These are phyloP conservation scores for Sceloporus undulatus DNA, from an alignment of 2,113 vertebrate species.

Conservation along the genomic window DNA sequence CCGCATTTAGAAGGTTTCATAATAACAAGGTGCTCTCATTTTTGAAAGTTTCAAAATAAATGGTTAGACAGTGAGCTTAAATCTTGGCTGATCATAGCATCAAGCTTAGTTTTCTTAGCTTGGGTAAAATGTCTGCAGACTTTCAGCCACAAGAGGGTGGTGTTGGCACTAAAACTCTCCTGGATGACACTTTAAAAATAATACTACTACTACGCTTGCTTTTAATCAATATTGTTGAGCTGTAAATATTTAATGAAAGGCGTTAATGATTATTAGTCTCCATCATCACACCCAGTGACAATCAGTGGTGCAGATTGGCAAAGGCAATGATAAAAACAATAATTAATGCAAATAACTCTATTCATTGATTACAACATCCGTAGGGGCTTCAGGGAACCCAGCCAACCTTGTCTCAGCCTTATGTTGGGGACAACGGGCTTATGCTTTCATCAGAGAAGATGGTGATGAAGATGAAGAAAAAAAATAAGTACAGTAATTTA, in stretches of 20 bases:
- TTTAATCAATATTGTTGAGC: constrained; percentile 63
- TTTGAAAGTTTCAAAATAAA: constrained; percentile 40
- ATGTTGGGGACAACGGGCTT: constrained; percentile 58
- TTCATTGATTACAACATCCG: constrained; percentile 58
- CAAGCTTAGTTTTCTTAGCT: background rate
- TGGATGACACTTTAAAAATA: background rate
- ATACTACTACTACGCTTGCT: background rate
- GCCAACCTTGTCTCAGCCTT: constrained; percentile 59
- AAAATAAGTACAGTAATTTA: background rate
- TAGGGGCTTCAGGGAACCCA: constrained; percentile 46
- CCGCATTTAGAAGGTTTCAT: constrained; percentile 35
- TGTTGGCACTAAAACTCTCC: constrained; percentile 77
- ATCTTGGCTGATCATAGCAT: background rate
- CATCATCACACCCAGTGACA: constrained; percentile 64
- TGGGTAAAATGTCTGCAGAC: constrained; percentile 16
- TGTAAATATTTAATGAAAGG: constrained; percentile 78
- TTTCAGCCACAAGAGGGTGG: constrained; percentile 78
- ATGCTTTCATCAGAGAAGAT: constrained; percentile 64
- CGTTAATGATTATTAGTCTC: constrained; percentile 79
- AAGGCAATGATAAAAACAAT: constrained; percentile 73
- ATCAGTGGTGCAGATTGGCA: constrained; percentile 67
- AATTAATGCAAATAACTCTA: constrained; percentile 75
- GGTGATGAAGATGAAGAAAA: constrained; percentile 24
- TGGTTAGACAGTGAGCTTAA: constrained; percentile 26
- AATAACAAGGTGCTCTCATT: background rate